Base-by-base conservation (phyloP, 2,888 invertebrate genomes). In the Erebia ligea region DNA sequence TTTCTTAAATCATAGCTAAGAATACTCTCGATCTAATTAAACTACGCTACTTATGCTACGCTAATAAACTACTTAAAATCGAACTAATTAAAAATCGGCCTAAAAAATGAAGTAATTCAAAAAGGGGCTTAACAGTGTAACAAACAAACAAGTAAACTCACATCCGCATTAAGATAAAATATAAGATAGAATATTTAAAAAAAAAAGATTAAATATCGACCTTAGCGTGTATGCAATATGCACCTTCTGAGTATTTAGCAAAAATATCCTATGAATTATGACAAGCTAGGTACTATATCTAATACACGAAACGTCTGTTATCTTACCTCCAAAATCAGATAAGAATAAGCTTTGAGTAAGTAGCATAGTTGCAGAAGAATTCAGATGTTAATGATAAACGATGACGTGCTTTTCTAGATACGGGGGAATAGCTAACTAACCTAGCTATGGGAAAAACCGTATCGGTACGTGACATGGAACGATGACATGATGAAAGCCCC, bases 361-460 rank as follows among this genome's bases (percentile, higher is more conserved):
- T 54, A 54, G 54, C 54, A 54, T 54, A 54, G 54, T 54, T 54
- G 1, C 19, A 54, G 54, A 54, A 54, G 54, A 54, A 54, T 54
- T 19, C 54, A 54, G 19, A 54, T 54, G 19, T 54, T 54, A 54
- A 54, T 54, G 54, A 54, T 54, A 54, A 54, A 17, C 8, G 19
- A 19, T 54, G 9, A 54, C 54, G 54, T 54, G 54, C 54, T 54
- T 3, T 17, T 10, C 54, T 10, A 54, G 54, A 54, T 19, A 54
- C 54, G 54, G 54, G 10, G 54, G 19, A 54, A 54, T 19, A 10
- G 11, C 8, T 6, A 50, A 50, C 50, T 54, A 54, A 10, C 10
- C 19, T 54, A 19, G 52, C 19, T 19, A 54, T 52, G 2, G 52
- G 52, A 52, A 50, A 9, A 19, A 54, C 54, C 54, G 54, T 54